Evolutionary conservation across 2,888 invertebrate species (phyloP).

Genomic region (Leucania comma): DNA sequence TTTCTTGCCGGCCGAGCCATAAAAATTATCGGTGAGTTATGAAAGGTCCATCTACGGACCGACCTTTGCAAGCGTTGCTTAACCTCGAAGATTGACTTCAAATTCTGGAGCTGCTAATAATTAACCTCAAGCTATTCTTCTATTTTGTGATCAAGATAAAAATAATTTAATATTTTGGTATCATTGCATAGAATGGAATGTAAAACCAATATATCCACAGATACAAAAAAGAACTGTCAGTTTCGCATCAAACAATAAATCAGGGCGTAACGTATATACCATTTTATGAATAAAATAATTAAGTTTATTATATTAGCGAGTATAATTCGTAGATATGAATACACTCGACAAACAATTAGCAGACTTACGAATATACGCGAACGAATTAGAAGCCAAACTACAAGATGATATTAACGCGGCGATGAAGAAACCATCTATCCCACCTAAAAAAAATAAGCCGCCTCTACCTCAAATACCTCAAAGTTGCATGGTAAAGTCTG

Average conservation of each 20-base stretch:
- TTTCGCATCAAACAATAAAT: conserved; percentile 67
- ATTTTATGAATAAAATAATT: conserved; percentile 56
- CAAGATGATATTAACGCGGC: conserved; percentile 88
- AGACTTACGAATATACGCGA: conserved; percentile 87
- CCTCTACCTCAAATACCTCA: conserved; percentile 93
- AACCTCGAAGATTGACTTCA: too few relatives aligned
- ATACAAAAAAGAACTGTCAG: conserved; percentile 45
- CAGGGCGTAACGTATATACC: conserved; percentile 61
- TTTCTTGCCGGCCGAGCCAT: background rate
- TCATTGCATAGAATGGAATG: conserved; percentile 14
- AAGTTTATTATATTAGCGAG: conserved; percentile 27
- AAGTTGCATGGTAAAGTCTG: conserved; percentile 93
- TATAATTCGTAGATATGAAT: conserved; percentile 77
- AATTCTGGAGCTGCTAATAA: too few relatives aligned
- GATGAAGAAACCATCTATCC: conserved; percentile 87
- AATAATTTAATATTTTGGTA: background rate
- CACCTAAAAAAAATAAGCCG: conserved; percentile 87
- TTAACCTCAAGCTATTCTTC: too few relatives aligned
- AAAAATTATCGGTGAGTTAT: background rate
- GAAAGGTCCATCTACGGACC: too few relatives aligned
- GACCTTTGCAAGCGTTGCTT: background rate
- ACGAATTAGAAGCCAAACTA: conserved; percentile 87
- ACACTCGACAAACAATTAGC: conserved; percentile 87
- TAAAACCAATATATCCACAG: conserved; percentile 47
- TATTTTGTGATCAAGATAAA: background rate